Conservation (phyloP, 2,888 invertebrate genomes). For the Ischnura elegans region DNA sequence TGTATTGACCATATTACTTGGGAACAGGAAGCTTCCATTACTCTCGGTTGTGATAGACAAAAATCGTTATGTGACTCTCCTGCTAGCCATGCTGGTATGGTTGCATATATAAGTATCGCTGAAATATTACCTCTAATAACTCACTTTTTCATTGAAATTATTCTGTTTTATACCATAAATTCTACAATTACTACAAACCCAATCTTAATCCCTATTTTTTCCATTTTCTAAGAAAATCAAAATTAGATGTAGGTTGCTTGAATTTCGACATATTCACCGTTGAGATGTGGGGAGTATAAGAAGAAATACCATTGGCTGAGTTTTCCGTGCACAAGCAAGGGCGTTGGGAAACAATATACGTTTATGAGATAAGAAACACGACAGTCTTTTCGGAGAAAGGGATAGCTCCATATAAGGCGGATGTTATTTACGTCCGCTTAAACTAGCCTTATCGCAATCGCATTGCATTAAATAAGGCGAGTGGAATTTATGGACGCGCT, state of each 20-base stretch:
- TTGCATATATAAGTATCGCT: too few species aligned
- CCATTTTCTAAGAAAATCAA: too few species aligned
- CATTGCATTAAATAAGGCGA: background rate
- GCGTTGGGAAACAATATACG: background rate
- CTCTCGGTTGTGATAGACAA: too few species aligned
- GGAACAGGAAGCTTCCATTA: too few species aligned
- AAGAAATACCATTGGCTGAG: background rate
- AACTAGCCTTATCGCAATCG: background rate
- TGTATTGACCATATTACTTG: too few species aligned
- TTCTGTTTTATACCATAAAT: too few species aligned
- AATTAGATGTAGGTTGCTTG: background rate
- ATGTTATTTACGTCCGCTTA: background rate
- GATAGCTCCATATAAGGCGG: background rate
- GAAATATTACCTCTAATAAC: too few species aligned
- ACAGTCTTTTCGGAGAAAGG: background rate
- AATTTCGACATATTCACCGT: background rate
- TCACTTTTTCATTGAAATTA: too few species aligned
- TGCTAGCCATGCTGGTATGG: too few species aligned
- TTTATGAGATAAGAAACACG: background rate
- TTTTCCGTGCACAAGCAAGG: background rate
- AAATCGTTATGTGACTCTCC: too few species aligned
- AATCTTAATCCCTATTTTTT: too few species aligned
- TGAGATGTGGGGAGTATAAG: background rate
- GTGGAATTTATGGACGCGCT: background rate
- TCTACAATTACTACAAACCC: too few species aligned